These are phyloP conservation scores for Eristalinus aeneus DNA, from an alignment of 2,888 invertebrate species.

Conservation along the genomic window DNA sequence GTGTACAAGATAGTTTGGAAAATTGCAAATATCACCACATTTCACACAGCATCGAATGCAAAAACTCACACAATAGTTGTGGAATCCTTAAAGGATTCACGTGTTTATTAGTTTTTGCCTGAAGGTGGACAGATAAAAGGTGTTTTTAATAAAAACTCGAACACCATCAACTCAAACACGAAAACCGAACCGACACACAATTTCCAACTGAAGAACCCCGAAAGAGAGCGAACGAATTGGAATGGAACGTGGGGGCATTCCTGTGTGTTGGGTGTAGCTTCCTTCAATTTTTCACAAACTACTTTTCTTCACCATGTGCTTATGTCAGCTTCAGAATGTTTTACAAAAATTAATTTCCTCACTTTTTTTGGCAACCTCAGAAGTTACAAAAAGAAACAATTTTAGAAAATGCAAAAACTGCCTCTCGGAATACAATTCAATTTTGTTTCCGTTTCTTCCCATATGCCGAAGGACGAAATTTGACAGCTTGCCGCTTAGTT, in stretches of 20 bases:
- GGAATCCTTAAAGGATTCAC: constrained; percentile 39
- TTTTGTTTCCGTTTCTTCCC: constrained; percentile 44
- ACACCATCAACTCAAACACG: constrained; percentile 46
- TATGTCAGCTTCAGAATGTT: too few species aligned
- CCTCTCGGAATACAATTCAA: constrained; percentile 31
- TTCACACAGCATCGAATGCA: neutral
- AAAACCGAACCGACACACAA: constrained; percentile 71
- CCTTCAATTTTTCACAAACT: neutral
- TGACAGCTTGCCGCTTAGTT: constrained; percentile 51
- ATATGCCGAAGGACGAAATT: constrained; percentile 32
- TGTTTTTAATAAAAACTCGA: constrained; percentile 18
- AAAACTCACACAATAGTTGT: constrained; percentile 7
- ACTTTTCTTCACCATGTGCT: neutral
- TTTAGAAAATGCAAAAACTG: neutral
- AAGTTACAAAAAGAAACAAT: neutral
- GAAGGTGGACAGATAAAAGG: neutral
- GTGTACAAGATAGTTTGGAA: constrained; percentile 23
- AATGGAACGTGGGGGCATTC: constrained; percentile 39
- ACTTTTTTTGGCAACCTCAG: neutral
- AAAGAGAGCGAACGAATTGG: constrained; percentile 52
- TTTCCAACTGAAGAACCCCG: constrained; percentile 59
- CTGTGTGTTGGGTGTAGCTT: neutral
- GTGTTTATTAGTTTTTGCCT: constrained; percentile 9
- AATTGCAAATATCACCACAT: constrained; percentile 39
- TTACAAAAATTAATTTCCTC: neutral